These are phyloP conservation scores for Epizoanthus scotinus DNA, from an alignment of 92 coral and sea anemone species.

Conservation along the genomic window DNA sequence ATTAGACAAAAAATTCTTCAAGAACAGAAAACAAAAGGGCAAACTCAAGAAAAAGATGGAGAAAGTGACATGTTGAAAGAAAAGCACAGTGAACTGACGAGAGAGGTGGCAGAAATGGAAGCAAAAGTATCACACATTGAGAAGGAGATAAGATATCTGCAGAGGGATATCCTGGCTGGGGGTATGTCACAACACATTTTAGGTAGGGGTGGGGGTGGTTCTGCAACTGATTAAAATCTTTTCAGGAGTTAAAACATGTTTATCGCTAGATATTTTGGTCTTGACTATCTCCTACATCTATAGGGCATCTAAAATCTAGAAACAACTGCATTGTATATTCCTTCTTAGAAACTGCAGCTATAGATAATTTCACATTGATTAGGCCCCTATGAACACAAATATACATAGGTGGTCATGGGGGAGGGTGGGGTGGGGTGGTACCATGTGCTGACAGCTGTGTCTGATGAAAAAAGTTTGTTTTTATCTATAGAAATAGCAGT, in stretches of 20 bases:
- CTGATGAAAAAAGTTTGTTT: not conserved
- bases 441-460: not conserved
- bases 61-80: conserved; percentile 50
- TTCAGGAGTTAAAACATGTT: no score
- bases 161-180: conserved; percentile 78
- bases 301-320: no score
- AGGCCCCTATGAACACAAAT: not conserved
- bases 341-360: no score
- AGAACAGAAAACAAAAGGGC: conserved; percentile 36
- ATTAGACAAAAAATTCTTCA: conserved; percentile 66
- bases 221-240: no score
- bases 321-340: no score
- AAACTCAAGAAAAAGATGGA: conserved; percentile 40
- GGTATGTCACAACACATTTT: conserved; percentile 47
- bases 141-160: conserved; percentile 72
- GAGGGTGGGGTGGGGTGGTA: no score
- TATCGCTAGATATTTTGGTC: no score
- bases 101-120: conserved; percentile 60
- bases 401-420: no score
- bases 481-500: no score
- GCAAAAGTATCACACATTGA: conserved; percentile 65
- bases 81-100: conserved; percentile 45
- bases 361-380: no score
- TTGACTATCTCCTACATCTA: no score
- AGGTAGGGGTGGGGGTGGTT: no score